Base-by-base conservation (phyloP, 2,888 invertebrate species). In the Bombylius major region DNA sequence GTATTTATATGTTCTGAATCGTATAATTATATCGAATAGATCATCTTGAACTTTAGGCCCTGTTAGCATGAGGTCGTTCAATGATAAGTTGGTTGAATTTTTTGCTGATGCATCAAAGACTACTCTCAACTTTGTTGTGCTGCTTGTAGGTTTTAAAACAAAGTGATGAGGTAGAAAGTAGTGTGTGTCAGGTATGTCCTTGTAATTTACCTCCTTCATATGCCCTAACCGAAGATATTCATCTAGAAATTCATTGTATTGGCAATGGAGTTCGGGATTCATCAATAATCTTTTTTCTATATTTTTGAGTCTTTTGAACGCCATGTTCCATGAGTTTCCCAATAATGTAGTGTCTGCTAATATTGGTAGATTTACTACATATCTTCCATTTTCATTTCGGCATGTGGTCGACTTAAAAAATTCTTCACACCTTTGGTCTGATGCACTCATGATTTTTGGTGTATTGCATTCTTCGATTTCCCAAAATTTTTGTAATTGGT, bases 41-140 rank as follows among this genome's bases (percentile, higher is more conserved):
- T 58, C 52, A 11, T 39, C 6, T 45, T 60, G 58, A 5, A 61
- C n/a, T n/a, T 42, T 47, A 8, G 57, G 57, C 13, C 61, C 61
- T 12, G 33, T 45, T 31, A 56, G 1, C 13, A 50, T 6, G 5
- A 34, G 23, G 14, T 39, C 51, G 23, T 51, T 51, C 23, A 51
- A 51, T 23, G 51, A 51, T 11, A 36, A 14, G 3, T 23, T 23
- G 31, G 33, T 51, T 5, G 7, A n/a, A 8, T 44, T 23, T 31
- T 51, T 39, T 13, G 9, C 13, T 7, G 23, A 23, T 44, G 44
- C 51, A 31, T 51, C 51, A 14, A 51, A 39, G 12, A 51, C 51
- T 5, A 51, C 42, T 11, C 39, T n/a, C 23, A 12, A 7, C 39
- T 51, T 51, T 13, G 51, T 42, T 5, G 42, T 42, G 8, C 12